These are phyloP conservation scores for Cordylochernes scorpioides DNA, from an alignment of 2,888 invertebrate genomes.

Conservation along the genomic window DNA sequence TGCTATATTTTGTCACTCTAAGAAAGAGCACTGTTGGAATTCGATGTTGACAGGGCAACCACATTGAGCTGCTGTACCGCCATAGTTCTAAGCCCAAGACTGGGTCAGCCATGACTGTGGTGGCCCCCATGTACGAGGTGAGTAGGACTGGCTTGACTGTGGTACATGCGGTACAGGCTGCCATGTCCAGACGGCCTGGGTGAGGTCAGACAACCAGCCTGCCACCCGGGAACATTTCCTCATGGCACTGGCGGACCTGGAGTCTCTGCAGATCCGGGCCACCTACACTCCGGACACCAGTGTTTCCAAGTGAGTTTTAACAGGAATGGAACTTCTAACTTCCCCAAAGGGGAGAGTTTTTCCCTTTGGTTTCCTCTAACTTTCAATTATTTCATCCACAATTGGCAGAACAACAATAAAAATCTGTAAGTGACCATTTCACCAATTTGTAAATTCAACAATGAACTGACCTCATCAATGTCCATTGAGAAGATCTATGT, in stretches of 20 bases:
- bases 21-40: background rate
- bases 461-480: no score
- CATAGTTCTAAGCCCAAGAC: slow-evolving; percentile 36
- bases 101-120: slow-evolving; percentile 40
- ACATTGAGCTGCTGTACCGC: slow-evolving; percentile 45
- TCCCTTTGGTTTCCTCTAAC: no score
- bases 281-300: slow-evolving; percentile 53
- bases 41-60: slow-evolving; percentile 24
- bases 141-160: slow-evolving; percentile 2
- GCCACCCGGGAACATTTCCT: slow-evolving; percentile 60
- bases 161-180: background rate
- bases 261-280: slow-evolving; percentile 63
- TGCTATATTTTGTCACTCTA: slow-evolving; percentile 5
- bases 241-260: slow-evolving; percentile 66
- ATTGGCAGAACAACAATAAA: no score
- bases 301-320: slow-evolving; percentile 30
- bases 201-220: slow-evolving; percentile 52
- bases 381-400: no score
- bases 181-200: slow-evolving; percentile 12
- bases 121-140: slow-evolving; percentile 50
- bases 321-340: background rate
- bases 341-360: no score
- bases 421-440: no score
- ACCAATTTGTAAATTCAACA: no score
- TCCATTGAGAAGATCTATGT: no score